Conservation (phyloP, 2,113 vertebrate species). For the Gallinago paraguaiae region DNA sequence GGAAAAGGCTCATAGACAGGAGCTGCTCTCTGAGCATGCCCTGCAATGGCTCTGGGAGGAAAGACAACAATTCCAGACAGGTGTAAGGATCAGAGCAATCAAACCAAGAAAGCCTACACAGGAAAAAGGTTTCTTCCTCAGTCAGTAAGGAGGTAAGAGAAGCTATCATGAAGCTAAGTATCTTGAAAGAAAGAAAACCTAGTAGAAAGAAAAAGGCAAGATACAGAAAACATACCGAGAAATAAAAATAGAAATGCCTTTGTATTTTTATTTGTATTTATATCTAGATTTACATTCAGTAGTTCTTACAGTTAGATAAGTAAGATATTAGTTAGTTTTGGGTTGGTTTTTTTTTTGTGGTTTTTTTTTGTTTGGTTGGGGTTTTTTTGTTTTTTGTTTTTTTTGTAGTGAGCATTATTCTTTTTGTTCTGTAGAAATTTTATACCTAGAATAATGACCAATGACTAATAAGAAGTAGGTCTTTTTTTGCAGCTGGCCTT, state of each 20-base stretch:
- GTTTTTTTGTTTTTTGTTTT: too few species aligned
- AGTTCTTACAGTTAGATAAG: neutral
- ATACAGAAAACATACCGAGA: neutral
- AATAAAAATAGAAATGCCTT: neutral
- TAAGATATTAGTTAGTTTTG: neutral
- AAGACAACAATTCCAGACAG: neutral
- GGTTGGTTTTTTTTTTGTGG: too few species aligned
- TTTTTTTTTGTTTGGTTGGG: too few species aligned
- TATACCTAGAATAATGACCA: neutral
- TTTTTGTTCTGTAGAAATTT: neutral
- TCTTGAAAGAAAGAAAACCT: neutral
- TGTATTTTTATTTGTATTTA: neutral
- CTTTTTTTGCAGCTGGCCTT: neutral
- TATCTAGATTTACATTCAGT: neutral
- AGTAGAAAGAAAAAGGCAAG: neutral
- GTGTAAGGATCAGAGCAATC: neutral
- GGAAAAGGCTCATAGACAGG: neutral
- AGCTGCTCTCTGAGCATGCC: neutral
- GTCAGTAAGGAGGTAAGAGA: neutral
- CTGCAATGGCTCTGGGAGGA: neutral
- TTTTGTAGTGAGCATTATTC: neutral
- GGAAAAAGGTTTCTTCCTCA: neutral
- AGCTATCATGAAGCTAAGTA: neutral
- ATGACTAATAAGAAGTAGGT: neutral
- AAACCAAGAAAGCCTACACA: neutral